Percentiles rank a stretch among this genome's conserved stretches.
Conservation (phyloP, 1,140 invertebrate genomes). For the Hestina assimilis region DNA sequence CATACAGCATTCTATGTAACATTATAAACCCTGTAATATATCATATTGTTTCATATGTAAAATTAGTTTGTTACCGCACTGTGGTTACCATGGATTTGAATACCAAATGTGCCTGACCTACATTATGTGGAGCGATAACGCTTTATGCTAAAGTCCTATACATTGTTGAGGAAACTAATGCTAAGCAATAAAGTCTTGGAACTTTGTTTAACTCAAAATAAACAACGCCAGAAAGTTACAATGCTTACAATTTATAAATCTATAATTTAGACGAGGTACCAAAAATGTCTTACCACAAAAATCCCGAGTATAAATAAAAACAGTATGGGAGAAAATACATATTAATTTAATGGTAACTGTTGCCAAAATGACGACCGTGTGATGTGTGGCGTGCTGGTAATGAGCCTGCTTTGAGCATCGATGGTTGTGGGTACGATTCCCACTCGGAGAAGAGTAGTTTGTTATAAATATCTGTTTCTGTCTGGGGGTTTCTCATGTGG, state of each 20-base stretch:
- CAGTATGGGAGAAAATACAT: too few relatives aligned
- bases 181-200: background rate
- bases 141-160: constrained; percentile 17
- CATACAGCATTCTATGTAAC: background rate
- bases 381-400: too few relatives aligned
- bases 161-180: background rate
- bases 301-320: too few relatives aligned
- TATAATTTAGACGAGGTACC: too few relatives aligned
- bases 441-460: too few relatives aligned
- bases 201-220: background rate
- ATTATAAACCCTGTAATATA: background rate
- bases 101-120: constrained; percentile 24
- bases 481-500: too few relatives aligned
- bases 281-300: too few relatives aligned
- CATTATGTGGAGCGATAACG: constrained; percentile 1
- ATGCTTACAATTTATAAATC: background rate
- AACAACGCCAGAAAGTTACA: background rate
- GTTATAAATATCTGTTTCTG: too few relatives aligned
- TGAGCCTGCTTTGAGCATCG: too few relatives aligned
- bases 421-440: too few relatives aligned
- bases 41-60: background rate
- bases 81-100: constrained; percentile 17
- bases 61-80: constrained; percentile 9
- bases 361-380: too few relatives aligned
- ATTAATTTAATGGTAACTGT: too few relatives aligned